These are phyloP conservation scores for Marmota monax DNA, from an alignment of 2,113 vertebrate genomes.

Conservation along the genomic window DNA sequence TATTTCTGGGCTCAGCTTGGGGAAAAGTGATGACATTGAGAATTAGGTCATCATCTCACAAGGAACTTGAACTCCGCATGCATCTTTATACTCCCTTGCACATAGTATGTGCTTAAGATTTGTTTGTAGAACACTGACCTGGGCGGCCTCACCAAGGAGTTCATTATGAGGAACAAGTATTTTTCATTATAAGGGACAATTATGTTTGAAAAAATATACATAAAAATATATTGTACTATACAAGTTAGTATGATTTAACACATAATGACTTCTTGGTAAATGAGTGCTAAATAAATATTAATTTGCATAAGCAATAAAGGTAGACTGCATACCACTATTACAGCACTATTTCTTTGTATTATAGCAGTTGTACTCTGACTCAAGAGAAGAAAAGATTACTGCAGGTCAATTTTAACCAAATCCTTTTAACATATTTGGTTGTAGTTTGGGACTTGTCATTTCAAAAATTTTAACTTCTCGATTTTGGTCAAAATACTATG, in stretches of 20 bases:
- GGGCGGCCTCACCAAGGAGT: not conserved
- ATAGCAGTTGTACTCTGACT: not conserved
- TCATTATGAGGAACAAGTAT: not conserved
- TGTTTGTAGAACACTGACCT: not conserved
- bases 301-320: not conserved
- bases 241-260: not conserved
- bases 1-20: not conserved
- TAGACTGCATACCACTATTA: not conserved
- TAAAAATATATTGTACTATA: not conserved
- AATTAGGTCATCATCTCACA: not conserved
- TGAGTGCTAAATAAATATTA: not conserved
- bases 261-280: not conserved
- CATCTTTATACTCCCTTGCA: not conserved
- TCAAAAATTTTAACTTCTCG: conserved; percentile 58
- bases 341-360: not conserved
- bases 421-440: not conserved
- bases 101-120: not conserved
- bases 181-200: not conserved
- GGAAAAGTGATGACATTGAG: not conserved
- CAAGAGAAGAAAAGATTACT: not conserved
- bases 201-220: not conserved
- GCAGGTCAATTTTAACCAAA: not conserved
- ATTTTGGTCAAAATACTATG: conserved; percentile 4
- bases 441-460: not conserved
- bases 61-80: not conserved